Evolutionary conservation across 2,113 vertebrate genomes (phyloP).

Genomic region (Nasalis larvatus): DNA sequence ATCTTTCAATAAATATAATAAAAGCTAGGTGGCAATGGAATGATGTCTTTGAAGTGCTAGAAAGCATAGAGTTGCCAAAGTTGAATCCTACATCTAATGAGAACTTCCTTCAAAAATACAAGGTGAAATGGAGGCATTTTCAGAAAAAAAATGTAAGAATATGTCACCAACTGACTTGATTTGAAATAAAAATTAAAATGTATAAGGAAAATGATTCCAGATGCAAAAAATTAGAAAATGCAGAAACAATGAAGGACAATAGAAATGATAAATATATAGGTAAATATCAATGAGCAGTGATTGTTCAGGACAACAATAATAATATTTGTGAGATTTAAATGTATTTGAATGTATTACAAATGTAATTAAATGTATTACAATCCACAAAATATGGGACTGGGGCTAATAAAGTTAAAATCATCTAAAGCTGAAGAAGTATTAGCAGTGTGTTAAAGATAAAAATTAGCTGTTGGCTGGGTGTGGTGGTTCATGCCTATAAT

Average conservation of each 20-base stretch:
- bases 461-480: not conserved
- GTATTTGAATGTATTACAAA: not conserved
- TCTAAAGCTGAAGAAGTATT: not conserved
- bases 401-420: not conserved
- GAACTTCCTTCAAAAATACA: not conserved
- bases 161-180: not conserved
- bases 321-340: not conserved
- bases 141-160: not conserved
- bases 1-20: not conserved
- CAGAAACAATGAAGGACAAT: not conserved
- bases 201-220: not conserved
- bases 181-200: not conserved
- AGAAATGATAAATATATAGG: not conserved
- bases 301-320: not conserved
- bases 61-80: not conserved
- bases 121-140: not conserved
- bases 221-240: not conserved
- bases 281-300: not conserved
- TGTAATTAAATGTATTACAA: too few species aligned
- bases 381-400: not conserved
- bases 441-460: not conserved
- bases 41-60: not conserved
- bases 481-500: too few species aligned
- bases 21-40: not conserved
- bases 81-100: not conserved